These are phyloP conservation scores for Microplitis mediator DNA, from an alignment of 1,140 invertebrate species.

Conservation along the genomic window DNA sequence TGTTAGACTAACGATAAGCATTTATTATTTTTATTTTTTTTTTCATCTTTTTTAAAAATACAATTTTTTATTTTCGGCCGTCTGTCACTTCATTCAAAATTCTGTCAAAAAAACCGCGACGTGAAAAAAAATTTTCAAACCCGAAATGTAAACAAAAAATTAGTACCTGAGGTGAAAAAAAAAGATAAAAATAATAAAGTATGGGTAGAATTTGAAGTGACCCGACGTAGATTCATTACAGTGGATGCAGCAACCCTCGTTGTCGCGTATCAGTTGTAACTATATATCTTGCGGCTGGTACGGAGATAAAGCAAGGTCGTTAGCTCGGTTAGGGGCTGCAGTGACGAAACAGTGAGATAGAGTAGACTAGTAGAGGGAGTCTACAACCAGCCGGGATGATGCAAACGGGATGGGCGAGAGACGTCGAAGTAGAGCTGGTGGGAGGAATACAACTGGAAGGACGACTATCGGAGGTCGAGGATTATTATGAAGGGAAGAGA, in stretches of 20 bases:
- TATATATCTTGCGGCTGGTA: constrained; percentile 21
- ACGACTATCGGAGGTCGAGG: constrained; percentile 21
- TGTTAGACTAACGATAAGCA: constrained; percentile 7
- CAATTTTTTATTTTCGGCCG: too few relatives aligned
- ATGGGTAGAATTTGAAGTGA: not conserved
- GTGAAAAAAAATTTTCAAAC: too few relatives aligned
- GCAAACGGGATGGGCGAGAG: too few relatives aligned
- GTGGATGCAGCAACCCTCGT: constrained; percentile 17
- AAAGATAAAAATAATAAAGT: not conserved
- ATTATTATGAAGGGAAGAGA: constrained; percentile 17
- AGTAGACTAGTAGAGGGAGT: not conserved
- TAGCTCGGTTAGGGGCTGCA: constrained; percentile 19
- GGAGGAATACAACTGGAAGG: not conserved
- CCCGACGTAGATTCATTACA: constrained; percentile 17
- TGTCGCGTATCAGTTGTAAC: constrained; percentile 21
- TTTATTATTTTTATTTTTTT: too few relatives aligned
- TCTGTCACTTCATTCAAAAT: too few relatives aligned
- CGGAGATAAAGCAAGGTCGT: constrained; percentile 21
- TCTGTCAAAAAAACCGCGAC: too few relatives aligned
- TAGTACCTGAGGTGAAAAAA: too few relatives aligned
- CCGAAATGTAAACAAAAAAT: too few relatives aligned
- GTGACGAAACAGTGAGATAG: constrained; percentile 4
- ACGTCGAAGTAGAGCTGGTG: not conserved
- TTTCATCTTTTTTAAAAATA: too few relatives aligned
- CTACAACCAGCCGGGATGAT: not conserved